Conservation (phyloP, 2,113 vertebrate genomes). For the Zosterops lateralis region DNA sequence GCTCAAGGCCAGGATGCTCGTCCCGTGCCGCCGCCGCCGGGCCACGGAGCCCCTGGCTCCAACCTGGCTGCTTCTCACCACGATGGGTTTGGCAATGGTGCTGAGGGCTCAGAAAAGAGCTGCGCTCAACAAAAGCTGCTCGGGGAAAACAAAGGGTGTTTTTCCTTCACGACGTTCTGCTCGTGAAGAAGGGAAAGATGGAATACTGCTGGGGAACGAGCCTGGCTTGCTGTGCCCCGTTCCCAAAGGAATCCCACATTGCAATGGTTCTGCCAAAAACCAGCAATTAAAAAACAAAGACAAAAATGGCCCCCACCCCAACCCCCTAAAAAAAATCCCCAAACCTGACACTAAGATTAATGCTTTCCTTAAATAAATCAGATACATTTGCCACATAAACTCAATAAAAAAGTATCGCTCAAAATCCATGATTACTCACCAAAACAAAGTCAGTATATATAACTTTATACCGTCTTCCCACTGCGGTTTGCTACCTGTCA, state of each 20-base stretch:
- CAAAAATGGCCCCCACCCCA: neutral
- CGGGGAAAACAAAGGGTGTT: neutral
- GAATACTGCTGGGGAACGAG: neutral
- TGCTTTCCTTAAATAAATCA: conserved; percentile 72
- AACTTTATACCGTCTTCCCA: conserved; percentile 29
- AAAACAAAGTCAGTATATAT: conserved; percentile 18
- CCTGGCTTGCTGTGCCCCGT: neutral
- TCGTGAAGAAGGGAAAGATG: neutral
- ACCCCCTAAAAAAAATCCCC: neutral
- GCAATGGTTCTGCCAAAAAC: conserved; percentile 58
- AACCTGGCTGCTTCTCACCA: conserved; percentile 51
- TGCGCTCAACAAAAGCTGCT: conserved; percentile 34
- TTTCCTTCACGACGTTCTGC: neutral
- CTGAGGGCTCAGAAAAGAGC: conserved; percentile 66
- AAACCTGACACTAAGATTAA: conserved; percentile 53
- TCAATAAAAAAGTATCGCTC: conserved; percentile 59
- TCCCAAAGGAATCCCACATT: conserved; percentile 52
- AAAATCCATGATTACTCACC: conserved; percentile 64
- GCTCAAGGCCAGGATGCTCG: conserved; percentile 56
- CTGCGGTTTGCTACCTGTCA: neutral
- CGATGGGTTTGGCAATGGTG: conserved; percentile 25
- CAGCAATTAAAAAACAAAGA: neutral
- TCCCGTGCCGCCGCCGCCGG: neutral
- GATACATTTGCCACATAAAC: conserved; percentile 55
- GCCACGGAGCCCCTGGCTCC: neutral